These are phyloP conservation scores for Gracilinanus agilis DNA, from an alignment of 2,113 vertebrate species.

Conservation along the genomic window DNA sequence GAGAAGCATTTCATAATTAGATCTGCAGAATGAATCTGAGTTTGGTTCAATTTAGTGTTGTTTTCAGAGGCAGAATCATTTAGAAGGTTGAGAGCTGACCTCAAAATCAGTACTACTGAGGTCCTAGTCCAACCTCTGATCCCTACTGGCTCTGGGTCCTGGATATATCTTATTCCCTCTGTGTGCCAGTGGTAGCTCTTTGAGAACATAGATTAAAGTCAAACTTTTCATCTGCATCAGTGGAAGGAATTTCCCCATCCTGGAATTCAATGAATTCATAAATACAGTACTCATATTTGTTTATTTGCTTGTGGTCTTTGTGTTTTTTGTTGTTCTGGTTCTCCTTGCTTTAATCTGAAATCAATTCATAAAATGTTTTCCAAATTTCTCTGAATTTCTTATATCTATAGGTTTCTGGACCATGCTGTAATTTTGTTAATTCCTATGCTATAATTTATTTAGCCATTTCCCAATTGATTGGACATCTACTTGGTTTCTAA, in stretches of 20 bases:
- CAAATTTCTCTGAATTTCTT: neutral
- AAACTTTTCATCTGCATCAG: neutral
- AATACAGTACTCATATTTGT: neutral
- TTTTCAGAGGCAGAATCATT: neutral
- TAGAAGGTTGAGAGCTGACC: neutral
- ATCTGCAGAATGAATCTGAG: neutral
- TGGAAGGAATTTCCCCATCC: neutral
- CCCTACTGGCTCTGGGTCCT: neutral
- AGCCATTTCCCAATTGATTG: neutral
- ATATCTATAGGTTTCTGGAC: neutral
- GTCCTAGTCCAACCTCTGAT: neutral
- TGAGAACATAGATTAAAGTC: neutral
- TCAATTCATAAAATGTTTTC: neutral
- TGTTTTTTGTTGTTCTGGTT: neutral
- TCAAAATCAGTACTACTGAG: neutral
- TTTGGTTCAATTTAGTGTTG: neutral
- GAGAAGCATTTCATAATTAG: neutral
- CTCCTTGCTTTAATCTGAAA: neutral
- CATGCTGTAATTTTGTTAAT: neutral
- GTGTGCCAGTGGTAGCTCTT: neutral
- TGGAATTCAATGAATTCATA: neutral
- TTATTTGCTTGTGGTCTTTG: neutral
- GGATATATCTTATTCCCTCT: neutral
- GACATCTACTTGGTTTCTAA: neutral
- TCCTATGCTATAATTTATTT: neutral